Evolutionary conservation across 1,140 invertebrate genomes (phyloP).

Genomic region (Trachymyrmex septentrionalis): DNA sequence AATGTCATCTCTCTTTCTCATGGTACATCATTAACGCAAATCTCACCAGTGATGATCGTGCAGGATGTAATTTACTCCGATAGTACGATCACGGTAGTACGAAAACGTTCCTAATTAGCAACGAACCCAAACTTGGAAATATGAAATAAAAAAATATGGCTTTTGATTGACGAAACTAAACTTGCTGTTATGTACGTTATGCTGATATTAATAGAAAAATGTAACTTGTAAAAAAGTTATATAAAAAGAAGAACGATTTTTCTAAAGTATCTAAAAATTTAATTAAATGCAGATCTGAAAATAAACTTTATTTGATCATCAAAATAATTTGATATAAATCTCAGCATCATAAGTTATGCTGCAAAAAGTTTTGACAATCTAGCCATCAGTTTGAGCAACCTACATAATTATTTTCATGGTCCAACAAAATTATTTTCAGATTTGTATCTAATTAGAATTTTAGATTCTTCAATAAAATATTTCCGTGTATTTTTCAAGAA

Average conservation of each 20-base stretch:
- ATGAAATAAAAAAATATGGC: constrained; percentile 1
- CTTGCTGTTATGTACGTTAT: background rate
- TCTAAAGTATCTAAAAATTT: background rate
- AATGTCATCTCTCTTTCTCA: constrained; percentile 2
- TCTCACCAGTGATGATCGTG: constrained; percentile 7
- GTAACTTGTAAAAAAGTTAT: background rate
- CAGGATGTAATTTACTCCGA: constrained; percentile 32
- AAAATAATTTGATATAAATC: too few species aligned
- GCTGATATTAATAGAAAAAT: background rate
- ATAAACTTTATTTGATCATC: too few species aligned
- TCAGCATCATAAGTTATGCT: too few species aligned
- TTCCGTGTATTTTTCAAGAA: too few species aligned
- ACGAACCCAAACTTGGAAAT: background rate
- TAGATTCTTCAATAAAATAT: too few species aligned
- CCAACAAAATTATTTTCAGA: too few species aligned
- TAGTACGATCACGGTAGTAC: background rate
- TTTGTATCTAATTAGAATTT: too few species aligned
- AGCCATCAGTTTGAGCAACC: too few species aligned
- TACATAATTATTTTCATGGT: too few species aligned
- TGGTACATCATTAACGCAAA: constrained; percentile 17
- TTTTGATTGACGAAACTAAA: background rate
- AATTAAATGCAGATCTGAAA: too few species aligned
- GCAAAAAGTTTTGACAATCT: too few species aligned
- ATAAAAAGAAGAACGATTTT: background rate
- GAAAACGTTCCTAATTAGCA: background rate